Evolutionary conservation across 2,113 vertebrate genomes (phyloP).

Genomic region (Anas platyrhynchos): DNA sequence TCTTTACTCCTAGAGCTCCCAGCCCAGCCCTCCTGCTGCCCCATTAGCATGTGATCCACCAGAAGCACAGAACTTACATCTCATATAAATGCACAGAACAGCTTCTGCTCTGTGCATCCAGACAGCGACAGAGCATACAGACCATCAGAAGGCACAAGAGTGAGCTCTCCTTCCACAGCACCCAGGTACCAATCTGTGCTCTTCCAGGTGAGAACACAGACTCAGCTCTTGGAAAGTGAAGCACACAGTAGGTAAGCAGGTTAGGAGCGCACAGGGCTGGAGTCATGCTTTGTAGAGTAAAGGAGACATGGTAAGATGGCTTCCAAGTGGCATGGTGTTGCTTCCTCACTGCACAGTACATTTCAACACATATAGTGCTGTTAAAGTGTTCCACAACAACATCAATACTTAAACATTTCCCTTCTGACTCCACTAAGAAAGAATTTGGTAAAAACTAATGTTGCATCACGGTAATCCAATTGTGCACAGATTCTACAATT

Average conservation of each 20-base stretch:
- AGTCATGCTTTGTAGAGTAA: not conserved
- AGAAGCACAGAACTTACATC: not conserved
- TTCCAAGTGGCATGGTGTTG: not conserved
- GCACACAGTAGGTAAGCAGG: accelerated
- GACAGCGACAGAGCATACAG: not conserved
- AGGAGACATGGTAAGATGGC: not conserved
- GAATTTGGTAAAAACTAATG: not conserved
- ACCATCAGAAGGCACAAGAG: accelerated
- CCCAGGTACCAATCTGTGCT: not conserved
- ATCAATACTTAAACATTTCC: not conserved
- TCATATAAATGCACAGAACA: accelerated
- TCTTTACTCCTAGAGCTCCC: not conserved
- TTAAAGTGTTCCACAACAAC: not conserved
- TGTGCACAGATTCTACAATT: not conserved
- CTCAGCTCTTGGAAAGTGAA: not conserved
- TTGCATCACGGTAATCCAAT: not conserved
- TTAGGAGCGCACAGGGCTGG: not conserved
- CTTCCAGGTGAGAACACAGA: not conserved
- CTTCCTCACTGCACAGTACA: not conserved
- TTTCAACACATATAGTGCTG: not conserved
- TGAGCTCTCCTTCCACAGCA: not conserved
- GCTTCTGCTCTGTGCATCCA: not conserved
- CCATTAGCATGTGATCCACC: accelerated
- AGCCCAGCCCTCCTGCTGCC: not conserved
- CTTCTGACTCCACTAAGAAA: not conserved